phyloP scores from a whole-genome alignment of 2,888 invertebrate genomes.

The Myathropa florea region DNA sequence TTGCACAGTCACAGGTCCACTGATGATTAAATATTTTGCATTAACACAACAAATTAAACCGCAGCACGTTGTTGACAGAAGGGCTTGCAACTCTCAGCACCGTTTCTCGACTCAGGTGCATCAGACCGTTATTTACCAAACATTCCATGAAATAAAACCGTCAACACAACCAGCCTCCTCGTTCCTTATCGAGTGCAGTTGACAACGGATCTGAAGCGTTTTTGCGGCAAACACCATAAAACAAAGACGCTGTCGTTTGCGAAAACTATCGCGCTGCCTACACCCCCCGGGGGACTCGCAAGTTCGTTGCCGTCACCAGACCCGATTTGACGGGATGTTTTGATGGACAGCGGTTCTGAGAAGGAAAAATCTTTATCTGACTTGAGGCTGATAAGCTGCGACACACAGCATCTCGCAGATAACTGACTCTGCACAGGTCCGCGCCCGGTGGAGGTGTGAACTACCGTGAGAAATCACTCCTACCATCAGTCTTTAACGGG shows the following conservation, averaged over 20 bases:
- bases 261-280: neutral
- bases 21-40: neutral
- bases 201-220: neutral
- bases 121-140: neutral
- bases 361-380: too few relatives aligned
- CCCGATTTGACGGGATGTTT: neutral
- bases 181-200: neutral
- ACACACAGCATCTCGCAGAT: too few relatives aligned
- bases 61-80: neutral
- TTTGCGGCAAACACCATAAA: neutral
- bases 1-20: neutral
- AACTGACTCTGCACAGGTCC: neutral
- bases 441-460: neutral
- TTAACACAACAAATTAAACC: neutral
- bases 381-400: too few relatives aligned
- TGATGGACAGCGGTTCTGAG: neutral
- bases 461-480: neutral
- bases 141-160: neutral
- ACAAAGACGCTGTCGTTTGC: neutral
- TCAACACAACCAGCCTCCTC: neutral
- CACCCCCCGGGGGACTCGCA: neutral
- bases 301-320: neutral
- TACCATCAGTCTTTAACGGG: constrained; percentile 21
- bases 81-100: neutral
- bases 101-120: neutral